Percentiles rank a stretch among this genome's conserved stretches.
These are phyloP conservation scores for Papilio helenus DNA, from an alignment of 1,140 invertebrate species.

Conservation along the genomic window DNA sequence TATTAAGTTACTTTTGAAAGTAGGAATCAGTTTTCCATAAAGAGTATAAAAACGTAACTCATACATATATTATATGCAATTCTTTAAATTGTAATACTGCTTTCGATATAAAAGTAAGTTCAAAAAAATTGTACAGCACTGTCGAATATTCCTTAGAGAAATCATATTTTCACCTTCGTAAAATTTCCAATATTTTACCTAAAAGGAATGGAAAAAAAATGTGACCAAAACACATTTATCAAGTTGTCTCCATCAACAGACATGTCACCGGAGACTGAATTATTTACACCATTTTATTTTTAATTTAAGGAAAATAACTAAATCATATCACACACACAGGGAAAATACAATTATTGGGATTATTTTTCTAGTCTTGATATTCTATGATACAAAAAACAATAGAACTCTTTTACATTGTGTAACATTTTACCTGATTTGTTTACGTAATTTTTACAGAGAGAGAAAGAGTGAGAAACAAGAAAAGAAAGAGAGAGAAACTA, in stretches of 20 bases:
- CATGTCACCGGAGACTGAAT: neutral
- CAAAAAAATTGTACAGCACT: conserved; percentile 1
- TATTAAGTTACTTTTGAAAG: neutral
- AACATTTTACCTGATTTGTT: neutral
- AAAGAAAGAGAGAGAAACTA: neutral
- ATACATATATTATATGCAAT: neutral
- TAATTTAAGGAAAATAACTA: neutral
- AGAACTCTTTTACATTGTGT: too few relatives aligned
- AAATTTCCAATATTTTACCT: conserved; percentile 26
- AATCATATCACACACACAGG: neutral
- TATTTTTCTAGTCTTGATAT: neutral
- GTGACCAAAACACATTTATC: conserved; percentile 19
- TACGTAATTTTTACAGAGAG: neutral
- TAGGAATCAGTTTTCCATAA: neutral
- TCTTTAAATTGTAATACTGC: neutral
- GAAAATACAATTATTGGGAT: neutral
- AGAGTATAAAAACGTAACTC: neutral
- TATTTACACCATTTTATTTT: neutral
- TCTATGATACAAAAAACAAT: neutral
- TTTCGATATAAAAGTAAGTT: neutral
- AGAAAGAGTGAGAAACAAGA: neutral
- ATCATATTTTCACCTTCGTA: conserved; percentile 11
- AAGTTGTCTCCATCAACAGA: conserved; percentile 5
- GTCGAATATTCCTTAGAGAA: conserved; percentile 17
- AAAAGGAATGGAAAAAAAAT: conserved; percentile 5